Evolutionary conservation across 2,888 invertebrate genomes (phyloP).

Genomic region (Nematopogon swammerdamellus): DNA sequence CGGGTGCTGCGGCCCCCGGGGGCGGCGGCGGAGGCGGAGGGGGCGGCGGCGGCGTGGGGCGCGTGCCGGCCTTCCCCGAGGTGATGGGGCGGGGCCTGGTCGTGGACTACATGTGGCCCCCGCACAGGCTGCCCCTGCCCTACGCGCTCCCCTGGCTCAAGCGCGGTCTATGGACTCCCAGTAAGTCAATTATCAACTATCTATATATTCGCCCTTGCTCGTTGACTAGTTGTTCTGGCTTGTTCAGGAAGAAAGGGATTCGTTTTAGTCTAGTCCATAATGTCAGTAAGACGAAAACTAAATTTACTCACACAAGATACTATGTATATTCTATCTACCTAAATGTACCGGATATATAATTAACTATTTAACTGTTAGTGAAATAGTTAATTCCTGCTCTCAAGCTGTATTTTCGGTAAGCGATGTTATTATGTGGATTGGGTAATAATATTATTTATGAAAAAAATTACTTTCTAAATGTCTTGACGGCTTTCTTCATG

Average conservation of each 20-base stretch:
- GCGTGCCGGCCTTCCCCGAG: constrained; percentile 21
- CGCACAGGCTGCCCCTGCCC: constrained; percentile 59
- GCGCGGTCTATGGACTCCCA: constrained; percentile 47
- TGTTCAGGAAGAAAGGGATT: constrained; percentile 15
- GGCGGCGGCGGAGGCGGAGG: too few species aligned
- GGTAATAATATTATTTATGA: too few species aligned
- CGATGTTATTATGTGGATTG: too few species aligned
- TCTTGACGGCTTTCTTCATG: too few species aligned
- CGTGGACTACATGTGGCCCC: constrained; percentile 81
- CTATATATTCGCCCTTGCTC: neutral
- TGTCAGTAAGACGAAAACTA: neutral
- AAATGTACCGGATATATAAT: too few species aligned
- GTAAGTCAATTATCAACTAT: constrained; percentile 16
- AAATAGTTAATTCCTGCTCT: too few species aligned
- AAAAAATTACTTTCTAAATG: too few species aligned
- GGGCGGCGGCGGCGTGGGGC: constrained; percentile 51
- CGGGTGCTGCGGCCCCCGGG: constrained; percentile 30
- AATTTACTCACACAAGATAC: too few species aligned
- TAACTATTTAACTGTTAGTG: too few species aligned
- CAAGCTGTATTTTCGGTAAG: too few species aligned
- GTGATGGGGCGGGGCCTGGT: constrained; percentile 64
- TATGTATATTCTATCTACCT: too few species aligned
- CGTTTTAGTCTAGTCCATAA: neutral
- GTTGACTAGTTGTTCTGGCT: constrained; percentile 12
- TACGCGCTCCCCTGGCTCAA: constrained; percentile 70